Conservation (phyloP, 2,888 invertebrate genomes). For the Oscheius sp. region DNA sequence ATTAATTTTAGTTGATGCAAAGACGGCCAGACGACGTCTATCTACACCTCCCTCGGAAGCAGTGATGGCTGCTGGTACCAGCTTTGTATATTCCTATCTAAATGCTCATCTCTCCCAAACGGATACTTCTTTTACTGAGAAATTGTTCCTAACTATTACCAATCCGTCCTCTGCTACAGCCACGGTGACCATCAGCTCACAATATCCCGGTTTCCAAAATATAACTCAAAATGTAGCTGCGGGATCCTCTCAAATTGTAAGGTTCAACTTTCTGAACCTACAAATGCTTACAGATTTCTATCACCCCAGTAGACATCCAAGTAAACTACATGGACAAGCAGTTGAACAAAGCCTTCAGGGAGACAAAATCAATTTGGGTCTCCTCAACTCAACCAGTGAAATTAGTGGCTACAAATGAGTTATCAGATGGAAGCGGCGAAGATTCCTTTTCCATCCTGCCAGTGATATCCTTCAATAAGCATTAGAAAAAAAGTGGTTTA, state of each 20-base stretch:
- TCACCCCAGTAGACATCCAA: constrained; percentile 19
- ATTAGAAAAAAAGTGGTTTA: neutral
- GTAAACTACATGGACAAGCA: constrained; percentile 27
- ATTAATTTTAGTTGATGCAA: neutral
- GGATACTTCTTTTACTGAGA: constrained; percentile 28
- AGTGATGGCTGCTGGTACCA: constrained; percentile 23
- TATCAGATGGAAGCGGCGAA: constrained; percentile 10
- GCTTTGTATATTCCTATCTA: constrained; percentile 10
- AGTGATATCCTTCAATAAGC: neutral
- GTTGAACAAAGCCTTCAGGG: neutral
- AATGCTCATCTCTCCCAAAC: constrained; percentile 11
- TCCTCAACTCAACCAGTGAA: constrained; percentile 1
- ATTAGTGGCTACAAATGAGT: constrained; percentile 26
- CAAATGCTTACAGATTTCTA: neutral
- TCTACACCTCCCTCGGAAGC: too few relatives aligned
- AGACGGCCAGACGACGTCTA: neutral
- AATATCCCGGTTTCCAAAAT: neutral
- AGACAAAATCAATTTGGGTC: constrained; percentile 21
- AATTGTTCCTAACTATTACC: constrained; percentile 27
- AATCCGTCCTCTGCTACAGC: constrained; percentile 10
- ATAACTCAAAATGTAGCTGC: neutral
- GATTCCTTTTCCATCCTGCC: constrained; percentile 30
- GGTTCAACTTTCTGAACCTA: neutral
- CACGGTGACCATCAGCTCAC: neutral
- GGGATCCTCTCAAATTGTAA: neutral